Evolutionary conservation across 2,113 vertebrate genomes (phyloP).

Genomic region (Tachysurus fulvidraco): DNA sequence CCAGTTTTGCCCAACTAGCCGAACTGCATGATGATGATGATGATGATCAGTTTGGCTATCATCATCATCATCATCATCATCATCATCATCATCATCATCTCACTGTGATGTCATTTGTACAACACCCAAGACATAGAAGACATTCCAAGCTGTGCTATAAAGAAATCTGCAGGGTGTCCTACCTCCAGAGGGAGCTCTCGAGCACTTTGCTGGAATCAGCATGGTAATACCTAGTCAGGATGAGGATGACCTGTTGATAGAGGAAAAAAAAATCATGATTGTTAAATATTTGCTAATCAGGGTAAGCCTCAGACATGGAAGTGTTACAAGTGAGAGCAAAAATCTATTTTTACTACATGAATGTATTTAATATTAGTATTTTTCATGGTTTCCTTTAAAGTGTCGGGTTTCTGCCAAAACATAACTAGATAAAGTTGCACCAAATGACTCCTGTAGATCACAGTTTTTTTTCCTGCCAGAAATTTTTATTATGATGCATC

Average conservation of each 20-base stretch:
- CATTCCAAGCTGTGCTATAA: not conserved
- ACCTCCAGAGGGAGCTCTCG: constrained; percentile 94
- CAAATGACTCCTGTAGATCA: not conserved
- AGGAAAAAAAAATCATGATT: constrained; percentile 27
- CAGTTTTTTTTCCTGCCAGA: constrained; percentile 48
- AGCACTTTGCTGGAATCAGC: constrained; percentile 94
- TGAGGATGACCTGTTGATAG: constrained; percentile 87
- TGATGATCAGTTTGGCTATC: no score
- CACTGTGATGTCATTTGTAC: not conserved
- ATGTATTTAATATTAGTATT: not conserved
- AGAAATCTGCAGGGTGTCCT: constrained; percentile 46
- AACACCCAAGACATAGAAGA: not conserved
- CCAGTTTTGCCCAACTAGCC: not conserved
- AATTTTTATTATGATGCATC: constrained; percentile 42
- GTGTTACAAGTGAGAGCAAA: not conserved
- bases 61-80: no score
- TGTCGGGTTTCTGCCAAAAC: not conserved
- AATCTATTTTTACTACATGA: not conserved
- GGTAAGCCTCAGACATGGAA: not conserved
- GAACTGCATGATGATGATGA: not conserved
- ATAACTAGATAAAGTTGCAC: not conserved
- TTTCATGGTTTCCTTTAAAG: not conserved
- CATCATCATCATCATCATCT: no score
- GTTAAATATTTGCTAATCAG: not conserved
- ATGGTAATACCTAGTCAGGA: constrained; percentile 96